Evolutionary conservation across 2,888 invertebrate genomes (phyloP).

Genomic region (Megamerina dolium): DNA sequence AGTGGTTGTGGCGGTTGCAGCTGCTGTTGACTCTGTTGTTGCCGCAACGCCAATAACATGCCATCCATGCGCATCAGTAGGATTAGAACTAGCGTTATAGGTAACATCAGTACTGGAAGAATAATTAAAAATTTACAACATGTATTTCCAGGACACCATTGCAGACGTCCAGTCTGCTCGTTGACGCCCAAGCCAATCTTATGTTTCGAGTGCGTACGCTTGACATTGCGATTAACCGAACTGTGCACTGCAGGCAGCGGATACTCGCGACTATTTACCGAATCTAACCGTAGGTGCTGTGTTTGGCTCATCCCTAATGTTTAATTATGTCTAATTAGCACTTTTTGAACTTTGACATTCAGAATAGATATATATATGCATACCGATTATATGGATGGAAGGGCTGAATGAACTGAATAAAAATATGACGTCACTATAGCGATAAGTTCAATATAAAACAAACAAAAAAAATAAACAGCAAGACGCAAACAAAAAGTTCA

Average conservation of each 20-base stretch:
- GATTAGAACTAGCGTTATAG: conserved; percentile 40
- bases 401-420: too few relatives aligned
- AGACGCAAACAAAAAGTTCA: conserved; percentile 24
- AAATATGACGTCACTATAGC: conserved; percentile 5
- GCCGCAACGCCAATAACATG: conserved; percentile 33
- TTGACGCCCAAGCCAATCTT: conserved; percentile 43
- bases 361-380: conserved; percentile 4
- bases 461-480: too few relatives aligned
- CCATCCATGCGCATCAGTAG: conserved; percentile 43
- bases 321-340: background rate
- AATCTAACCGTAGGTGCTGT: conserved; percentile 23
- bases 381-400: conserved; percentile 9
- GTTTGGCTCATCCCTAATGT: conserved; percentile 28
- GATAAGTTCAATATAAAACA: conserved; percentile 16
- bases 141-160: conserved; percentile 49
- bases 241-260: conserved; percentile 32
- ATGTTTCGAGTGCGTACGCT: conserved; percentile 18
- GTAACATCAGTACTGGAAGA: conserved; percentile 47
- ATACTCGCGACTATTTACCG: conserved; percentile 9
- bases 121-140: conserved; percentile 46
- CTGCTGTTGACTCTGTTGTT: conserved; percentile 8
- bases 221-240: background rate
- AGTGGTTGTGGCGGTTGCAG: background rate
- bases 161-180: conserved; percentile 44
- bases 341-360: too few relatives aligned